These are phyloP conservation scores for Gadus chalcogrammus DNA, from an alignment of 2,113 vertebrate genomes.

Conservation along the genomic window DNA sequence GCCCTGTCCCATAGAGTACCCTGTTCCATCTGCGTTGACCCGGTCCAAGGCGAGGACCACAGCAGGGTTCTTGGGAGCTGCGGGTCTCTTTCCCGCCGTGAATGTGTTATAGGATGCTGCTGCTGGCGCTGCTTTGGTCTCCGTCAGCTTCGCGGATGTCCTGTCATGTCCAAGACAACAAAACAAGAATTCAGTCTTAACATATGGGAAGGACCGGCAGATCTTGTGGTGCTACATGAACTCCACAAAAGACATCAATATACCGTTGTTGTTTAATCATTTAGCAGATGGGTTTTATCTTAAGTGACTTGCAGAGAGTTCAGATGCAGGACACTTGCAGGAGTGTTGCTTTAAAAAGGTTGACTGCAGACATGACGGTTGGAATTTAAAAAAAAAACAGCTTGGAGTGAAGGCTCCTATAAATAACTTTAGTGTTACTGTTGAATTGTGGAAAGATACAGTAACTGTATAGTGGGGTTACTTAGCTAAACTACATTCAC, in stretches of 20 bases:
- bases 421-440: too few species aligned
- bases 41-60: conserved; percentile 66
- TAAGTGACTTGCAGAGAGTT: too few species aligned
- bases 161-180: conserved; percentile 37
- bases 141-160: conserved; percentile 74
- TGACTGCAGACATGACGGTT: conserved; percentile 11
- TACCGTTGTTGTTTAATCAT: too few species aligned
- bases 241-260: too few species aligned
- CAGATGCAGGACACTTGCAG: conserved; percentile 7
- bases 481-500: too few species aligned
- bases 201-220: neutral
- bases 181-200: neutral
- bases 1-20: conserved; percentile 53
- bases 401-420: too few species aligned
- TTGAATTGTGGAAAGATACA: too few species aligned
- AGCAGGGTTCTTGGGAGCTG: conserved; percentile 60
- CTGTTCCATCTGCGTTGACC: conserved; percentile 58
- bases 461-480: too few species aligned
- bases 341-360: neutral
- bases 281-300: too few species aligned
- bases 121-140: conserved; percentile 60
- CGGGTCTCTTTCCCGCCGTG: conserved; percentile 56
- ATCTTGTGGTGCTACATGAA: too few species aligned
- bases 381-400: neutral
- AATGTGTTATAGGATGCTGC: conserved; percentile 37